These are phyloP conservation scores for Heteropelma amictum DNA, from an alignment of 2,888 invertebrate species.

Conservation along the genomic window DNA sequence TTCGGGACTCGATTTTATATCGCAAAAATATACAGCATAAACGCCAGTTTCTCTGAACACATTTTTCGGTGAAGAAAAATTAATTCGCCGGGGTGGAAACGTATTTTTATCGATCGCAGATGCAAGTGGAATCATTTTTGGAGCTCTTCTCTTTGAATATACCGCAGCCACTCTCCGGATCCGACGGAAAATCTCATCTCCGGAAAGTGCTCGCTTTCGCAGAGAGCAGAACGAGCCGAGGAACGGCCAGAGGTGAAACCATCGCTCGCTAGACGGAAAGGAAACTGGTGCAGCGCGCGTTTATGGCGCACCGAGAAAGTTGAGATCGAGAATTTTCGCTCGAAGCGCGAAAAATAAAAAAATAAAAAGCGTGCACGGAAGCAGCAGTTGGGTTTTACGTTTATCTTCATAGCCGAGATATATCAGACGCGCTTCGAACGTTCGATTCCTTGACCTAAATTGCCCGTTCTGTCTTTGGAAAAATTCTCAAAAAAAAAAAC, in stretches of 20 bases:
- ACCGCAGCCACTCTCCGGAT: too few relatives aligned
- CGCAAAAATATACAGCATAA: too few relatives aligned
- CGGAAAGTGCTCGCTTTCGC: slow-evolving; percentile 55
- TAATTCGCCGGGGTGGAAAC: slow-evolving; percentile 17
- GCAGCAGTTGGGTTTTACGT: slow-evolving; percentile 73
- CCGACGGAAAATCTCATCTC: slow-evolving; percentile 62
- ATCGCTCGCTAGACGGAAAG: background rate
- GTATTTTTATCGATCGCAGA: slow-evolving; percentile 28
- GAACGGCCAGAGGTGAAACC: slow-evolving; percentile 42
- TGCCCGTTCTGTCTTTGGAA: too few relatives aligned
- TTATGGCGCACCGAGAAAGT: slow-evolving; percentile 18
- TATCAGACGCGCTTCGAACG: background rate
- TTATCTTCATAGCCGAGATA: slow-evolving; percentile 65
- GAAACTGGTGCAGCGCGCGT: slow-evolving; percentile 1
- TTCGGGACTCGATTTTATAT: background rate
- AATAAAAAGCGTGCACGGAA: slow-evolving; percentile 3
- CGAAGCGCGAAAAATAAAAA: slow-evolving; percentile 30
- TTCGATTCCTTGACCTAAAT: slow-evolving; percentile 48
- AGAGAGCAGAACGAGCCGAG: slow-evolving; percentile 35
- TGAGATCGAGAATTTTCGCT: slow-evolving; percentile 19
- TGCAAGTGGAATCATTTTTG: background rate
- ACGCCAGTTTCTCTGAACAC: too few relatives aligned
- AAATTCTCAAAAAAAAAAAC: too few relatives aligned
- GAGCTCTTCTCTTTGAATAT: too few relatives aligned
- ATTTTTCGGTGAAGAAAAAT: too few relatives aligned